These are phyloP conservation scores for Falco peregrinus DNA, from an alignment of 2,797 vertebrate species.

Conservation along the genomic window DNA sequence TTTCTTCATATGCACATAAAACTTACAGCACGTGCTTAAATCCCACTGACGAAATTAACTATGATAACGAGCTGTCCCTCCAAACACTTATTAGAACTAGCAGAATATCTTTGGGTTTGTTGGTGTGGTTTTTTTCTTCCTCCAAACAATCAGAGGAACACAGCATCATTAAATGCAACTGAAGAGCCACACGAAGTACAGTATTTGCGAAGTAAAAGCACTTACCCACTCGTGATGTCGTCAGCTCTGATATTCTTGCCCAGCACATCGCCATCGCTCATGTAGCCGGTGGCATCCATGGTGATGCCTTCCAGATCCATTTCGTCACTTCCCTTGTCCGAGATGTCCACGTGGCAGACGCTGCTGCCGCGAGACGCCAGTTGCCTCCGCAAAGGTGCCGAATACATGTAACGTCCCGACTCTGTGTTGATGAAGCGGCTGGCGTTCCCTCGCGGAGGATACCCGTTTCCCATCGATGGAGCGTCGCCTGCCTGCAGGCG, in stretches of 20 bases:
- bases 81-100: background rate
- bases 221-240: slow-evolving; percentile 94
- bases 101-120: background rate
- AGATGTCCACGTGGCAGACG: slow-evolving; percentile 76
- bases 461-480: slow-evolving; percentile 84
- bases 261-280: slow-evolving; percentile 96
- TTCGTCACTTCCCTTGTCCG: slow-evolving; percentile 81
- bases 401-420: slow-evolving; percentile 86
- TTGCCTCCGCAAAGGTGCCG: slow-evolving; percentile 86
- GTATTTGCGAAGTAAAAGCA: background rate
- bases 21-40: background rate
- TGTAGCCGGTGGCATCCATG: slow-evolving; percentile 92
- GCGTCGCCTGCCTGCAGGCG: slow-evolving; percentile 88
- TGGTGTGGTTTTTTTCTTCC: too few relatives aligned
- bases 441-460: slow-evolving; percentile 77
- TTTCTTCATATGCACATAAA: background rate
- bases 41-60: background rate
- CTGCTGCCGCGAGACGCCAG: slow-evolving; percentile 80
- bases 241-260: slow-evolving; percentile 90
- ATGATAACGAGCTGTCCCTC: background rate
- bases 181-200: accelerated
- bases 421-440: slow-evolving; percentile 76
- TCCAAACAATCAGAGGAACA: background rate
- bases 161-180: accelerated
- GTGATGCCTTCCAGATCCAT: slow-evolving; percentile 83